Evolutionary conservation across 2,113 vertebrate species (phyloP).

Genomic region (Chloropsis cyanopogon): DNA sequence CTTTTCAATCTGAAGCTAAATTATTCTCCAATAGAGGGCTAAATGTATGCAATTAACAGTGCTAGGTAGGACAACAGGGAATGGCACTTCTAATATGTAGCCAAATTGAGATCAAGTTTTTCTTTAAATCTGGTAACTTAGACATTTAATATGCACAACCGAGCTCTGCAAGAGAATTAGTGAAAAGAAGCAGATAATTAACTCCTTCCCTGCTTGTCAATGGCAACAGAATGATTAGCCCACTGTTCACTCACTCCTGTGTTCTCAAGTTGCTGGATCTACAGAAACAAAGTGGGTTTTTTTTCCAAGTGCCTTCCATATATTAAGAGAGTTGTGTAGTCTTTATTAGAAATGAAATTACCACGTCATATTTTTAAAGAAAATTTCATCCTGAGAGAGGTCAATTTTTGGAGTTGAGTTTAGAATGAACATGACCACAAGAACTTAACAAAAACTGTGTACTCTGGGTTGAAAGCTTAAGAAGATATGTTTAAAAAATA

Average conservation of each 20-base stretch:
- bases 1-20: conserved; percentile 90
- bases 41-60: conserved; percentile 85
- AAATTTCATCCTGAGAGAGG: background rate
- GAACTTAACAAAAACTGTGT: background rate
- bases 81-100: conserved; percentile 66
- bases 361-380: background rate
- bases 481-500: background rate
- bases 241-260: background rate
- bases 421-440: background rate
- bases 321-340: background rate
- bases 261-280: background rate
- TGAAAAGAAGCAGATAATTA: conserved; percentile 21
- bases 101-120: conserved; percentile 76
- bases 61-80: conserved; percentile 75
- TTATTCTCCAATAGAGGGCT: conserved; percentile 83
- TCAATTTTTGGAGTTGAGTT: background rate
- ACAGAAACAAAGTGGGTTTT: background rate
- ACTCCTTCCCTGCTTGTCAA: conserved; percentile 27
- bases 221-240: background rate
- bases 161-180: background rate
- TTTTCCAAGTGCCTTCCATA: background rate
- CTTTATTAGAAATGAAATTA: background rate
- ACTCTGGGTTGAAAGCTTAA: background rate
- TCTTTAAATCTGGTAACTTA: conserved; percentile 47
- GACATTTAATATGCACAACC: conserved; percentile 46